A percentile compares a stretch with the other conserved stretches of the same genome.
These are phyloP conservation scores for Melopsittacus undulatus DNA, from an alignment of 2,797 vertebrate genomes.

Conservation along the genomic window DNA sequence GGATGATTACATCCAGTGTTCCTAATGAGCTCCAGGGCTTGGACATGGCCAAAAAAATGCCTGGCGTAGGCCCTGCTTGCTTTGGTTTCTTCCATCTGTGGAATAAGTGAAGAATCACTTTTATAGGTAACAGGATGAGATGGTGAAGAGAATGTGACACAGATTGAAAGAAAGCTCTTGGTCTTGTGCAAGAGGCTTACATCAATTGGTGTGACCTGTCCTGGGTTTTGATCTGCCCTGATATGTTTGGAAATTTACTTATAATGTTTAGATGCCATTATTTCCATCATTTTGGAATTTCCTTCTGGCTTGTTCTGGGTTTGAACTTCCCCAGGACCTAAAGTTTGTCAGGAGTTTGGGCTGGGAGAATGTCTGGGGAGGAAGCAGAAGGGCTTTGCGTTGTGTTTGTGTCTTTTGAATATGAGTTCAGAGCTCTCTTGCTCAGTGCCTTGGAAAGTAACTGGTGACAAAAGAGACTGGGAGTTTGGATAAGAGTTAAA, in stretches of 20 bases:
- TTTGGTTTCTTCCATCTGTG: not conserved
- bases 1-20: not conserved
- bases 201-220: not conserved
- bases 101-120: not conserved
- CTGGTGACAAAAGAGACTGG: conserved; percentile 17
- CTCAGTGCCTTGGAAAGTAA: not conserved
- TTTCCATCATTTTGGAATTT: not conserved
- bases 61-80: not conserved
- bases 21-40: not conserved
- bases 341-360: not conserved
- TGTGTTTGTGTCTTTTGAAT: not conserved
- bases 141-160: not conserved
- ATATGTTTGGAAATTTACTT: not conserved
- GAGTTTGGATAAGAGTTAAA: conserved; percentile 38
- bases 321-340: not conserved
- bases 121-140: not conserved
- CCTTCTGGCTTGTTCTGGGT: not conserved
- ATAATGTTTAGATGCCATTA: not conserved
- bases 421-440: not conserved
- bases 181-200: not conserved
- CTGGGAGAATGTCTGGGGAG: not conserved
- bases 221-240: not conserved
- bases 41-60: not conserved
- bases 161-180: not conserved
- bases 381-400: not conserved